Conservation (phyloP, 2,797 vertebrate genomes). For the Enteromius thamalakanensis region DNA sequence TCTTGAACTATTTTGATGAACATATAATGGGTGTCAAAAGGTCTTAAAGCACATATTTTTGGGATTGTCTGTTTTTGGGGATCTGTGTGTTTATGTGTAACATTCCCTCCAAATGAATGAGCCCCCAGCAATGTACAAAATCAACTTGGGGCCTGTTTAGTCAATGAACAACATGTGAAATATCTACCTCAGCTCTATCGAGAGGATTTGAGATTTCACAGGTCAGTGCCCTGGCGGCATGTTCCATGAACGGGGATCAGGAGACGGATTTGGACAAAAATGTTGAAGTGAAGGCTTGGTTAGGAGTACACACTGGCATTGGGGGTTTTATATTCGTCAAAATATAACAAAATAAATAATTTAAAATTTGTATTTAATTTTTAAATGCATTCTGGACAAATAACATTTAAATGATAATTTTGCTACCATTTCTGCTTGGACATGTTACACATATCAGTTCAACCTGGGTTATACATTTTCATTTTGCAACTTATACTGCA, state of each 20-base stretch:
- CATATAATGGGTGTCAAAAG: not conserved
- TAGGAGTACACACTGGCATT: constrained; percentile 58
- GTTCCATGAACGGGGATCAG: constrained; percentile 73
- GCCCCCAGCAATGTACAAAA: constrained; percentile 53
- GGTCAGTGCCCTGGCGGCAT: constrained; percentile 75
- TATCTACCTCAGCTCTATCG: constrained; percentile 66
- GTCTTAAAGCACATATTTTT: not conserved
- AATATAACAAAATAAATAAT: constrained; percentile 17
- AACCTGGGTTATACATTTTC: too few relatives aligned
- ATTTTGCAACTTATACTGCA: too few relatives aligned
- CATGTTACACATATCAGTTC: too few relatives aligned
- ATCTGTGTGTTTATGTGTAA: constrained; percentile 29
- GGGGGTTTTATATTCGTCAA: constrained; percentile 57
- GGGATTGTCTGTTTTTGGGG: not conserved
- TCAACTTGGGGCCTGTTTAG: constrained; percentile 46
- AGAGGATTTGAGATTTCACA: constrained; percentile 77
- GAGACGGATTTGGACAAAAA: constrained; percentile 75
- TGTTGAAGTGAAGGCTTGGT: constrained; percentile 63
- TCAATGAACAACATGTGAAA: constrained; percentile 62
- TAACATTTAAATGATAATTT: too few relatives aligned
- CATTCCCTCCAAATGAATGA: constrained; percentile 39
- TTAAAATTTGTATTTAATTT: too few relatives aligned
- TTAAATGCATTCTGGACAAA: too few relatives aligned
- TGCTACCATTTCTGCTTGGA: too few relatives aligned
- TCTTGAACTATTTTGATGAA: not conserved